phyloP scores from a whole-genome alignment of 2,888 invertebrate genomes.

The Nysson spinosus region DNA sequence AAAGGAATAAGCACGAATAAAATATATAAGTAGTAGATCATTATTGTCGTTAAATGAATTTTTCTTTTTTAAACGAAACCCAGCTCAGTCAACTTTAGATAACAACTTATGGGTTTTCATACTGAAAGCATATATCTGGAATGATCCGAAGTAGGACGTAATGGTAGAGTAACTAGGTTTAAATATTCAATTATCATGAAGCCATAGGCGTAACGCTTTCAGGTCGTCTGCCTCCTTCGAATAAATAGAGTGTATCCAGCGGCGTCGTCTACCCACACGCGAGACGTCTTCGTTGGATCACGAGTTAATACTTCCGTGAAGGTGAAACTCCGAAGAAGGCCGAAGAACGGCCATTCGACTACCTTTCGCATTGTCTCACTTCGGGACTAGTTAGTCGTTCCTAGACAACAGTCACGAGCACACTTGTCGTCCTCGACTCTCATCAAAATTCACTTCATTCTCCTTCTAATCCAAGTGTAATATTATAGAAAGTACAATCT shows the following conservation, averaged over 20 bases:
- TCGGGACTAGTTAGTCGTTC: constrained; percentile 49
- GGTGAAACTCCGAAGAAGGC: constrained; percentile 59
- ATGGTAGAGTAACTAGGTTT: background rate
- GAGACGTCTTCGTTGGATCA: constrained; percentile 16
- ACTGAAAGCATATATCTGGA: no score
- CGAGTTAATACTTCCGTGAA: constrained; percentile 50
- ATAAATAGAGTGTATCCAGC: constrained; percentile 42
- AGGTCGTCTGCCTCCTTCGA: constrained; percentile 35
- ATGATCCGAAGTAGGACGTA: constrained; percentile 14
- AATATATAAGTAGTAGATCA: no score
- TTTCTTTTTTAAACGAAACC: no score
- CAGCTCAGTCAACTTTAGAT: no score
- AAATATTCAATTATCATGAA: constrained; percentile 38
- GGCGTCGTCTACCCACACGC: constrained; percentile 26
- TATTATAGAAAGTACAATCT: no score
- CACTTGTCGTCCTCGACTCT: constrained; percentile 14
- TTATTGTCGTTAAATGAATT: no score
- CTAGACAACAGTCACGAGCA: constrained; percentile 56
- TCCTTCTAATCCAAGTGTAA: no score
- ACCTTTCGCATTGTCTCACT: constrained; percentile 52
- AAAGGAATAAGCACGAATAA: no score
- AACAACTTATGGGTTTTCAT: no score
- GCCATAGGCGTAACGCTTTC: constrained; percentile 35
- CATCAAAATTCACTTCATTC: no score
- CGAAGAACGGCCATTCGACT: constrained; percentile 24